Base-by-base conservation (phyloP, 2,888 invertebrate species). In the Orthosia incerta region DNA sequence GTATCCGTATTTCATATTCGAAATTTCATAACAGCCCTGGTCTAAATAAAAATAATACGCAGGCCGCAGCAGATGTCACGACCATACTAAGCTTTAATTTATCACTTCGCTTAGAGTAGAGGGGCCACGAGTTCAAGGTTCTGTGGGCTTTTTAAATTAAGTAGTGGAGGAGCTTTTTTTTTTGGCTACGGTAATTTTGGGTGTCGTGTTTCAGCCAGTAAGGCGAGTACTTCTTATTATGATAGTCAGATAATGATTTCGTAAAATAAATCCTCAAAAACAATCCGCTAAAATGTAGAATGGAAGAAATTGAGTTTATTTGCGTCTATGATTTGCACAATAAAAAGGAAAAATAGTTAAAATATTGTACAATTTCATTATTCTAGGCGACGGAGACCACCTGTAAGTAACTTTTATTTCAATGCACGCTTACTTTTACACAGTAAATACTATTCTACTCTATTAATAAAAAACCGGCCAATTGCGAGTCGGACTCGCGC, bases 41-140 rank as follows among this genome's bases (percentile, higher is more conserved):
- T 82, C 67, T 79, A 86, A 86, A 88, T 84, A 85, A 85, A 85
- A 89, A 86, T 83, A 89, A 85, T 83, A 87, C 72, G 79, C 77
- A 82, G 71, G 63, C 76, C 80, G 69, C 70, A 79, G 67, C 84
- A 84, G 81, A 88, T 84, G 89, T 89, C 89, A 84, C 71, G 77
- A 74, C 61, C 88, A 85, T 68, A 64, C 83, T 89, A 84, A 89
- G 89, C 85, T 87, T 89, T 89, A 89, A 89, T 89, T 89, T 89
- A 89, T 89, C 88, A 89, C 86, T 75, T 74, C 74, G 66, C 75
- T 73, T 78, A 73, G 39, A 56, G 69, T 84, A 82, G 64, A 60
- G 72, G 63, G 69, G 60, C 79, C 56, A 51, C 57, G 18, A 1
- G 66, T 74, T 77, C 12, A 16, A 31, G 56, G 63, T 74, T 72